Percentiles rank a stretch among this genome's conserved stretches.
phyloP scores from a whole-genome alignment of 2,888 invertebrate genomes.

The Odontomyia ornata region DNA sequence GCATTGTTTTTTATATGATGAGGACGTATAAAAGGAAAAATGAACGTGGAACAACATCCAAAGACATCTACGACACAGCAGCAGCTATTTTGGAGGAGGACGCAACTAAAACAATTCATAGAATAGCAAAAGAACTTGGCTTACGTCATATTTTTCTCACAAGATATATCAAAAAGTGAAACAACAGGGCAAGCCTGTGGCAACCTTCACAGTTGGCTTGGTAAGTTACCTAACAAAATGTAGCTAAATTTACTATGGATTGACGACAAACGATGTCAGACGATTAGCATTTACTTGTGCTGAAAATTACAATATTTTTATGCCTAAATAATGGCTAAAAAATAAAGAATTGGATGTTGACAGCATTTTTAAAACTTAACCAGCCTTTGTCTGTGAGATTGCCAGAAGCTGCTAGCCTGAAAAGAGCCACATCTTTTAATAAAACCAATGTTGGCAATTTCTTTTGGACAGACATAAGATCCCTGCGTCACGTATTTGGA shows the following conservation, averaged over 20 bases:
- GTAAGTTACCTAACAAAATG: background rate
- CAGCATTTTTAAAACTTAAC: background rate
- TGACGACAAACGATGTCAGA: too few relatives aligned
- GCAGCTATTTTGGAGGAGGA: background rate
- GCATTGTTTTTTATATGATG: too few relatives aligned
- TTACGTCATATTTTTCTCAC: too few relatives aligned
- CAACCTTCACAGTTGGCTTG: too few relatives aligned
- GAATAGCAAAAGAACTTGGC: background rate
- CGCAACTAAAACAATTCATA: background rate
- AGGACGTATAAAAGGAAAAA: too few relatives aligned
- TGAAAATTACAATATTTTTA: background rate
- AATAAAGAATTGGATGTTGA: background rate
- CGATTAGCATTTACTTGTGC: too few relatives aligned
- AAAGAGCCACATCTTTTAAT: slow-evolving; percentile 45
- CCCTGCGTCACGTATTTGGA: slow-evolving; percentile 51
- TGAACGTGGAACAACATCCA: too few relatives aligned
- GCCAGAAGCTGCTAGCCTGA: slow-evolving; percentile 19
- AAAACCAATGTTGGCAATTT: slow-evolving; percentile 51
- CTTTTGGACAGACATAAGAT: slow-evolving; percentile 53
- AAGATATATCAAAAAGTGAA: background rate
- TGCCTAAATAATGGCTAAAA: background rate
- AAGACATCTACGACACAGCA: background rate
- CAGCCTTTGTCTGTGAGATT: background rate
- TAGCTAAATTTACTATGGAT: too few relatives aligned
- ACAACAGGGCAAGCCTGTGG: background rate